Conservation (phyloP, 2,888 invertebrate species). For the Latrodectus elegans region DNA sequence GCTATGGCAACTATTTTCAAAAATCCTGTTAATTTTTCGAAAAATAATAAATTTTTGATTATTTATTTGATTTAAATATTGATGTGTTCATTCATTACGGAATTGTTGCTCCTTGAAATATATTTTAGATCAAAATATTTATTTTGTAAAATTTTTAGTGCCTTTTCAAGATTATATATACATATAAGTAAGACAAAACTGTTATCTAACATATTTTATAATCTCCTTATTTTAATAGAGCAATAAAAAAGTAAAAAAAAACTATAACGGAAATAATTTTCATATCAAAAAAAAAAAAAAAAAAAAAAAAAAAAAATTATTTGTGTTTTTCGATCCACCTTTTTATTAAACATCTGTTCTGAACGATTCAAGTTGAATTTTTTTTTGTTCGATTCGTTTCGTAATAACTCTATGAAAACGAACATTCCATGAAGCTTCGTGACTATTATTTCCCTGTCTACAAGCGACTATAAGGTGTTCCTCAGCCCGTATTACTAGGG, state of each 20-base stretch:
- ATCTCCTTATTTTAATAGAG: no score
- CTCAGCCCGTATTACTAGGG: conserved; percentile 21
- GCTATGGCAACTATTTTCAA: no score
- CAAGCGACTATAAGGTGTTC: conserved; percentile 17
- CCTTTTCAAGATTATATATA: no score
- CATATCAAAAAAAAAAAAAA: not conserved
- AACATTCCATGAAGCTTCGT: conserved; percentile 32
- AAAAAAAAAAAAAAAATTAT: not conserved
- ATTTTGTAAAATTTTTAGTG: no score
- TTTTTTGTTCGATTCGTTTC: not conserved
- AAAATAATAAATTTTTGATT: no score
- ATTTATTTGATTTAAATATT: no score
- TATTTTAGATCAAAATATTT: no score
- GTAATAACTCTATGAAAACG: conserved; percentile 18
- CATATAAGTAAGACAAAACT: no score
- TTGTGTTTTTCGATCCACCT: not conserved
- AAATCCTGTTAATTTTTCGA: no score
- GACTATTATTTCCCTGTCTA: conserved; percentile 21
- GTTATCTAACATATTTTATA: no score
- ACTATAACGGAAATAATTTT: not conserved
- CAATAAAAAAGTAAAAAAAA: not conserved
- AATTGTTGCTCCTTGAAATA: no score
- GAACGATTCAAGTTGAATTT: not conserved
- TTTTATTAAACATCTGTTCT: not conserved
- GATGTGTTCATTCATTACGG: no score